A percentile compares a stretch with the other conserved stretches of the same genome.
Conservation (phyloP, 2,113 vertebrate species). For the Datnioides undecimradiatus region DNA sequence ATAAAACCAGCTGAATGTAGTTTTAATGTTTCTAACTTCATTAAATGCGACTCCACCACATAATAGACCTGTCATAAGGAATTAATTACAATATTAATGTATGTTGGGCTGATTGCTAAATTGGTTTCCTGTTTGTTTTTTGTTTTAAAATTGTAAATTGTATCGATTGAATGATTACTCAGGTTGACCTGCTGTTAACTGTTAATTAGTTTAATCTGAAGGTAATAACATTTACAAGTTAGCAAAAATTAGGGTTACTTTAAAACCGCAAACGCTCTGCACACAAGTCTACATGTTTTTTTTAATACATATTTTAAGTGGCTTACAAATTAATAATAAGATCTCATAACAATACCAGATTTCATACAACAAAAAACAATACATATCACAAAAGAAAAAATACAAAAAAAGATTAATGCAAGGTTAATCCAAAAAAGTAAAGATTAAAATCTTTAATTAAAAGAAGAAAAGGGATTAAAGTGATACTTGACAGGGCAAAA, state of each 20-base stretch:
- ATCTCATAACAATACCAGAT: not conserved
- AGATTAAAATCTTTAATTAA: no score
- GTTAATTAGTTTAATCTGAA: not conserved
- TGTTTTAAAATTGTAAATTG: no score
- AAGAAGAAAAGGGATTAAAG: not conserved
- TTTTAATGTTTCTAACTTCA: not conserved
- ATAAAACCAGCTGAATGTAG: not conserved
- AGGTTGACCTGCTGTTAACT: not conserved
- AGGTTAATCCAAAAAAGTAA: not conserved
- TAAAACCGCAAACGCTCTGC: not conserved
- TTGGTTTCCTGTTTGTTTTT: not conserved
- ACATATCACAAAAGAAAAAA: not conserved
- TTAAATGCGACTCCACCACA: not conserved
- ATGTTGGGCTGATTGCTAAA: not conserved
- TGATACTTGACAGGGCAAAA: no score
- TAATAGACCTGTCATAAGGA: not conserved
- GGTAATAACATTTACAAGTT: not conserved
- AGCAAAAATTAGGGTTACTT: not conserved
- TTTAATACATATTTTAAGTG: not conserved
- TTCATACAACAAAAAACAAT: not conserved
- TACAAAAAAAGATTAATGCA: not conserved
- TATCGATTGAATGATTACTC: not conserved
- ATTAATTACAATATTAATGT: not conserved
- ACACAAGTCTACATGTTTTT: not conserved
- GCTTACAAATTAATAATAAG: not conserved